A percentile compares a stretch with the other conserved stretches of the same genome.
Conservation (phyloP, 2,888 invertebrate species). For the Lomographa bimaculata region DNA sequence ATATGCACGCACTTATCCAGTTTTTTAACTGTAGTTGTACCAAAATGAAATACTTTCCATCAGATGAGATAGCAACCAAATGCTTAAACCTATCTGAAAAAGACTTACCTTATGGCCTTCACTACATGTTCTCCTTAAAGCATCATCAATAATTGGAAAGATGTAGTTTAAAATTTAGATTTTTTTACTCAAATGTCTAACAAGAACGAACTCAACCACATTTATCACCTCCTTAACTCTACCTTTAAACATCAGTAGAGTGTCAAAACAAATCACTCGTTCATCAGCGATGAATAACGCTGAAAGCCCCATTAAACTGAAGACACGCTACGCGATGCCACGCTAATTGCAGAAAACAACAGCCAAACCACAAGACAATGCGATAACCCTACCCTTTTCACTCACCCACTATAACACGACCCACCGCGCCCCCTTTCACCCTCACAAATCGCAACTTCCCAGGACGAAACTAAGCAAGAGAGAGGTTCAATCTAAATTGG, state of each 20-base stretch:
- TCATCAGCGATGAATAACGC: slow-evolving; percentile 46
- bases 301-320: slow-evolving; percentile 74
- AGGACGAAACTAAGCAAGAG: slow-evolving; percentile 1
- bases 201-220: too few species aligned
- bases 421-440: slow-evolving; percentile 31
- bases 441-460: slow-evolving; percentile 6
- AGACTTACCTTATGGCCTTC: too few species aligned
- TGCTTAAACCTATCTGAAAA: too few species aligned
- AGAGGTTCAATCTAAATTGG: slow-evolving; percentile 49
- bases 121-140: too few species aligned
- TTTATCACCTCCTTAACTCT: too few species aligned
- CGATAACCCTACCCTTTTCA: slow-evolving; percentile 58
- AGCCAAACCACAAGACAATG: slow-evolving; percentile 69
- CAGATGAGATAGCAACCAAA: too few species aligned
- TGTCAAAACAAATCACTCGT: slow-evolving; percentile 43
- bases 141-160: too few species aligned
- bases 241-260: slow-evolving; percentile 9
- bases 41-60: too few species aligned
- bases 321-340: slow-evolving; percentile 65
- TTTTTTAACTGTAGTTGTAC: too few species aligned
- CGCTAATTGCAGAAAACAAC: slow-evolving; percentile 80
- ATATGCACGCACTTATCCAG: too few species aligned
- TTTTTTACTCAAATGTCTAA: too few species aligned
- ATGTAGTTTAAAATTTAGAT: too few species aligned
- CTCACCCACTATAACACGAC: slow-evolving; percentile 44